Conservation (phyloP, 2,113 vertebrate genomes). For the Sphyrna mokarran region DNA sequence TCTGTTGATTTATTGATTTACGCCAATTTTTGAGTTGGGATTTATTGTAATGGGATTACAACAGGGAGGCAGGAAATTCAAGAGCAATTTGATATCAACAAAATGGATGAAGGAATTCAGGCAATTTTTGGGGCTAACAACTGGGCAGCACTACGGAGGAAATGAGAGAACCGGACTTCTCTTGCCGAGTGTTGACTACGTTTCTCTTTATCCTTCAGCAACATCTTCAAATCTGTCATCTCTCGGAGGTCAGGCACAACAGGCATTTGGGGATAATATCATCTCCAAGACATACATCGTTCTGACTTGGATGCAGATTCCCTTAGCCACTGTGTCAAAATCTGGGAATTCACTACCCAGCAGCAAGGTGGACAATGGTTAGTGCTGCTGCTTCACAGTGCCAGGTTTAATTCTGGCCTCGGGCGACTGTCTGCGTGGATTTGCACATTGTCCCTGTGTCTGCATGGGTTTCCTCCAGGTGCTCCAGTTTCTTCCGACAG, state of each 20-base stretch:
- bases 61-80: neutral
- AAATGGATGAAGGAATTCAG: neutral
- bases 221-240: neutral
- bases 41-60: neutral
- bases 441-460: no score
- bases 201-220: neutral
- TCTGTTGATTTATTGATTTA: neutral
- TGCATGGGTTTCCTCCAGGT: no score
- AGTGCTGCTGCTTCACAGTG: no score
- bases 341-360: neutral
- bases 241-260: neutral
- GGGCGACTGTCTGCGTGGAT: no score
- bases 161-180: neutral
- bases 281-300: neutral
- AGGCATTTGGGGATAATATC: neutral
- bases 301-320: neutral
- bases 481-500: no score
- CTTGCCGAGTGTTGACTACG: neutral
- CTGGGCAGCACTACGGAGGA: neutral
- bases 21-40: neutral
- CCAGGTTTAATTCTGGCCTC: no score
- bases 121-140: neutral
- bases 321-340: neutral
- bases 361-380: neutral
- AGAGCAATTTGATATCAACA: neutral